Conservation (phyloP, 2,888 invertebrate species). For the Platycheirus albimanus region DNA sequence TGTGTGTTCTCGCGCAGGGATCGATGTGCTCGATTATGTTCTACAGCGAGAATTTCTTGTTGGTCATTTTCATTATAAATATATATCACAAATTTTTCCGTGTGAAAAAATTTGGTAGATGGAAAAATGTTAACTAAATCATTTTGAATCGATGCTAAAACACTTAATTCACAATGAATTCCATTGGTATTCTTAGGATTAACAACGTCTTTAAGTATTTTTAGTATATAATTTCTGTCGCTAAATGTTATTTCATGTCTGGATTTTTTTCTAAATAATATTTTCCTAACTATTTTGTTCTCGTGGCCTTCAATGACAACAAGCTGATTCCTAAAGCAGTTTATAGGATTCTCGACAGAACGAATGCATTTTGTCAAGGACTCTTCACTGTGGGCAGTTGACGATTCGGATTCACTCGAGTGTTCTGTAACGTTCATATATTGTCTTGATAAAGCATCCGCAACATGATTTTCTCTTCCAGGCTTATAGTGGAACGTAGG, state of each 20-base stretch:
- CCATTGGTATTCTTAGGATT: too few species aligned
- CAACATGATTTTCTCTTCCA: slow-evolving; percentile 22
- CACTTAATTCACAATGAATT: too few species aligned
- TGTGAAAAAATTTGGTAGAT: background rate
- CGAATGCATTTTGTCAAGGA: slow-evolving; percentile 20
- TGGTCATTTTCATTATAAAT: slow-evolving; percentile 27
- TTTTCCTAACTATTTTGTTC: slow-evolving; percentile 30
- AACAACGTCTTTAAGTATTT: too few species aligned
- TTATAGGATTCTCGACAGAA: slow-evolving; percentile 7
- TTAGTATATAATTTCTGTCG: too few species aligned
- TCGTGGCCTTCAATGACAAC: background rate
- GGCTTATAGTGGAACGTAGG: slow-evolving; percentile 25
- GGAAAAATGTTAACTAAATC: background rate
- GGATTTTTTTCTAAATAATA: slow-evolving; percentile 48
- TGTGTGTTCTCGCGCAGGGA: too few species aligned
- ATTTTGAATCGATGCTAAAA: too few species aligned
- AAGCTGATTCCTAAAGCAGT: background rate
- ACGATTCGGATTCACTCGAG: background rate
- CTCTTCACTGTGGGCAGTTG: background rate
- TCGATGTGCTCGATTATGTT: too few species aligned
- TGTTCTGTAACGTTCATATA: slow-evolving; percentile 5
- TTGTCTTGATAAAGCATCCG: slow-evolving; percentile 26
- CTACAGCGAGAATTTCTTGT: slow-evolving; percentile 5
- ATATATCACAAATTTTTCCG: slow-evolving; percentile 28
- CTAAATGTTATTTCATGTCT: background rate